Base-by-base conservation (phyloP, 2,888 invertebrate species). In the Diarsia brunnea region DNA sequence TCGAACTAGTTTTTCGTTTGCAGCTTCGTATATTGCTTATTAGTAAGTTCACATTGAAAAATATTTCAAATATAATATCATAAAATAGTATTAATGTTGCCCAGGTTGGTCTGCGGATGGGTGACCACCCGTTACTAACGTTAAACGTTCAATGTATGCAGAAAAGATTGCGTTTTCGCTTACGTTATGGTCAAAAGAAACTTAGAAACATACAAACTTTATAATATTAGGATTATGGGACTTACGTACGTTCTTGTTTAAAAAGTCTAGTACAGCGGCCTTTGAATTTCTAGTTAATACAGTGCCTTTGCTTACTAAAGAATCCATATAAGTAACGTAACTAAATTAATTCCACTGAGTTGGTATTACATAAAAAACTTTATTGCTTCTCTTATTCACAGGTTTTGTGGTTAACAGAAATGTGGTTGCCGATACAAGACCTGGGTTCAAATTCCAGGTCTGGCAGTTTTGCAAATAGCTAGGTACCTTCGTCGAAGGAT, bases 311-410 rank as follows among this genome's bases (percentile, higher is more conserved):
- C 10, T 27, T 12, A 11, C 27, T 16, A 14, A 55, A 3, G 77
- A 77, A 71, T 38, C 72, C 77, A 45, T 79, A 77, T 4, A 43
- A 69, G 27, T 11, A 14, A 4, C 38, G 4, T 38, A 16, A 78
- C 51, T 24, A 47, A 43, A 27, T 51, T 19, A 38, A 19, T 21
- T 16, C 16, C 38, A 38, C 8, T 38, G 8, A 24, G 63, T 63
- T 63, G 63, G 8, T 16, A 16, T 14, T 63, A 47, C 24, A 21
- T n/a, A 0, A 38, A 49, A 4, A 64, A 19, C 14, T 2, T 69
- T 38, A 27, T 38, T 27, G 21, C 11, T 45, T 12, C 3, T 27
- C 10, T 53, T 31, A 51, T n/a, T 31, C 8, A 58, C 4, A 24
- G 27, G 61, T 27, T 47, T 60, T n/a, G 12, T 60, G 10, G 12